These are phyloP conservation scores for Pterobdella sp. DNA, from an alignment of 2,888 invertebrate genomes.

Conservation along the genomic window DNA sequence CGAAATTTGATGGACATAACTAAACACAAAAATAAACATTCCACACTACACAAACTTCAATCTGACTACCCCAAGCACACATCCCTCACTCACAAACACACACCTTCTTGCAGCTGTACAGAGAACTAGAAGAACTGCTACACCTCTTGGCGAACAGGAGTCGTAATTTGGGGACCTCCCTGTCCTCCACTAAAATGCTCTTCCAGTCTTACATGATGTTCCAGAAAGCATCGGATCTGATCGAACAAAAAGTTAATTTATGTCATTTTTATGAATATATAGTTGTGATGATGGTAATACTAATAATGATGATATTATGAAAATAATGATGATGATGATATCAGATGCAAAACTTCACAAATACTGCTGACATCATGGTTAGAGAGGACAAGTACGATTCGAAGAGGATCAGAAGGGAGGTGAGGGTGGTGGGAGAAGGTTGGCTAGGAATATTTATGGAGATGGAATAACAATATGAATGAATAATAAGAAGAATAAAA, in stretches of 20 bases:
- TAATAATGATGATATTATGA: neutral
- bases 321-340: neutral
- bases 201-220: conserved; percentile 67
- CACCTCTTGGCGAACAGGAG: conserved; percentile 60
- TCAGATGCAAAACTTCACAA: conserved; percentile 64
- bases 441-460: neutral
- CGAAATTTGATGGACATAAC: neutral
- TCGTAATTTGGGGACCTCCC: conserved; percentile 66
- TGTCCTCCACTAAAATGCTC: conserved; percentile 63
- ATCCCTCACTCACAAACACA: neutral
- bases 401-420: conserved; percentile 58
- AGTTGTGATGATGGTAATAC: neutral
- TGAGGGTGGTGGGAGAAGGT: neutral
- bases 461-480: neutral
- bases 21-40: neutral
- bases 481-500: neutral
- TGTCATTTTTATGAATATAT: neutral
- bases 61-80: too few relatives aligned
- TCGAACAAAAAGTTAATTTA: conserved; percentile 60
- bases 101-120: conserved; percentile 59
- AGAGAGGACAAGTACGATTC: conserved; percentile 50
- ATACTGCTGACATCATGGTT: conserved; percentile 57
- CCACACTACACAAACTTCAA: too few relatives aligned
- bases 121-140: conserved; percentile 63
- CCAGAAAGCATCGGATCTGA: conserved; percentile 69